Conservation (phyloP, 2,113 vertebrate species). For the Ahaetulla prasina region DNA sequence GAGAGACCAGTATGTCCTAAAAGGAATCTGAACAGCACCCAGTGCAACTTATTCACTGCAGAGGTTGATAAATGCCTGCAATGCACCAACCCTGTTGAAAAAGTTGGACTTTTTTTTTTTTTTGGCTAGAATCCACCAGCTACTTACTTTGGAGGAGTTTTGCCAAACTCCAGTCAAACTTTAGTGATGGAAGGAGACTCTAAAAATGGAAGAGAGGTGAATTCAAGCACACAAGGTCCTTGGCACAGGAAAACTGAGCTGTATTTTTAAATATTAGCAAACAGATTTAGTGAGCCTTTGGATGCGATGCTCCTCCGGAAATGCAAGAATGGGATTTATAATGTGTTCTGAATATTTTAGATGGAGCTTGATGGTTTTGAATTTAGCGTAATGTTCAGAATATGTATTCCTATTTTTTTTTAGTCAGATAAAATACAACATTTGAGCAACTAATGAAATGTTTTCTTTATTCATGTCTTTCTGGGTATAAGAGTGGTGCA, state of each 20-base stretch:
- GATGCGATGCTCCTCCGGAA: background rate
- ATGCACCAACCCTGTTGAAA: background rate
- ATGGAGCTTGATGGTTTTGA: background rate
- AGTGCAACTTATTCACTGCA: background rate
- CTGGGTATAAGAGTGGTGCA: background rate
- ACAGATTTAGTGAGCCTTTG: background rate
- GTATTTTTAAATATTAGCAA: background rate
- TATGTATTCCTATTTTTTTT: background rate
- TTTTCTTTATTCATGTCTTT: background rate
- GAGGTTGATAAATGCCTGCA: background rate
- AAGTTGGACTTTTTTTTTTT: background rate
- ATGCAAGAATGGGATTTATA: background rate
- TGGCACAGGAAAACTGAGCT: background rate
- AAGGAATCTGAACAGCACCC: background rate
- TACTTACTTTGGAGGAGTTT: background rate
- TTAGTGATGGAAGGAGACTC: background rate
- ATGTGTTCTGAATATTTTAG: background rate
- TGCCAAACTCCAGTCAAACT: background rate
- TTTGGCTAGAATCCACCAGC: background rate
- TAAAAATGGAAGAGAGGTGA: background rate
- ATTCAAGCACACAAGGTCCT: background rate
- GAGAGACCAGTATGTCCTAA: background rate
- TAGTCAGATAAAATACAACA: background rate
- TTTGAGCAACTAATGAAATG: background rate
- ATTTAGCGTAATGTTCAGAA: background rate